Evolutionary conservation across 1,140 invertebrate species (phyloP), one percentile per base, ranked within the genome.

Genomic region (Leguminivora glycinivorella): DNA sequence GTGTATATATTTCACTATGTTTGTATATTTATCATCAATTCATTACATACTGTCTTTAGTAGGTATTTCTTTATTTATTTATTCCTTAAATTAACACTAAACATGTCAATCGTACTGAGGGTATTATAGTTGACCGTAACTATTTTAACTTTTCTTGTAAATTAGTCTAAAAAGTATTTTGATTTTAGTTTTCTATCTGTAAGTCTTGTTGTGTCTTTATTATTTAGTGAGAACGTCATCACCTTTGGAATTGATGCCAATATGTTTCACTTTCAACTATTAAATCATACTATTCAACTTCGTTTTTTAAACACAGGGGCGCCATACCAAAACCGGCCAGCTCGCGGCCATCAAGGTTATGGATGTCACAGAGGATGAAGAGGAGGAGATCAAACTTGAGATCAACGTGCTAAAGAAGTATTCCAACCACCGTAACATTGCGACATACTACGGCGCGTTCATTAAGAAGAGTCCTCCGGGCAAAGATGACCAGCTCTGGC

Each of bases 331-430:
- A 94, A 99, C 99, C 79, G 98, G 98, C 74, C 98, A 99, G 92
- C 93, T 99, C 93, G 98, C 98, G 75, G 99, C 99, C 89, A 99
- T 99, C 91, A 99, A 99, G 94, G 98, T 99, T 86, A 99, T 99
- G 99, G 98, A 99, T 92, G 98, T 99, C 76, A 99, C 98, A 72
- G 98, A 99, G 95, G 99, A 99, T 92, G 99, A 99, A 92, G 99
- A 99, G 88, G 99, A 99, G 93, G 99, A 99, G 94, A 99, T 99
- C 72, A 99, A 99, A 92, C 93, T 99, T 77, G 99, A 99, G 93
- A 99, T 99, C 74, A 99, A 99, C 94, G 99, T 99, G 79, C 94
- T 99, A 69, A 99, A 99, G 93, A 98, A 98, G 94, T 99, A 98
- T 93, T 99, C 98, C 47, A 98, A 99, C 93, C 98, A 99, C 93